Evolutionary conservation across 2,888 invertebrate species (phyloP), one percentile per base, ranked within the genome.

Genomic region (Nephrotoma appendiculata): DNA sequence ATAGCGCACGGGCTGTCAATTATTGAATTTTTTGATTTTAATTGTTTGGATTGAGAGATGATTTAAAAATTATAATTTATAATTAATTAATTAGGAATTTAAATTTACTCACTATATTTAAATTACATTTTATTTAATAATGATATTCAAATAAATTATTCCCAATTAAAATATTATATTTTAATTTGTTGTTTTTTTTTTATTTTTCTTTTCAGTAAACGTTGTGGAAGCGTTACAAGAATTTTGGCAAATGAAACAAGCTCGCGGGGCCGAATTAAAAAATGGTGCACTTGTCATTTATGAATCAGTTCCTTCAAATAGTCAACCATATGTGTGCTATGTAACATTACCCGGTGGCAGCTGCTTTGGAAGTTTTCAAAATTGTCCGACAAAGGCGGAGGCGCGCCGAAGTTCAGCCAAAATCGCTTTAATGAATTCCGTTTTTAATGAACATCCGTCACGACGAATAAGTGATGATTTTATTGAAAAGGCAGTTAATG

Each of bases 231-330:
- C 98, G 7, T 93, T 98, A 87, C 98, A 98, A 92, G 98, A 98
- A 92, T 98, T 98, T 92, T 98, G 98, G 98, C 98, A 98, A 93
- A 97, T 98, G 97, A 98, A 98, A 92, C 96, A 97, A 89, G 95
- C 97, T 86, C 93, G 97, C 88, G 97, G 97, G 88, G 95, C 95
- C 19, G 97, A 97, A 89, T 93, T 96, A 88, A 95, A 96, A 89
- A 95, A 97, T 89, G 98, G 97, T 87, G 98, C 98, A 31, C 94
- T 98, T 89, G 98, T 98, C 89, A 97, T 98, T 90, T 98, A 98
- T 92, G 98, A 98, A 93, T 98, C 98, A 3, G 97, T 98, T 88
- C 98, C 98, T 44, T 95, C 97, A 48, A 95, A 96, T 88, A 95
- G 96, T 90, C 97, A 97, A 88, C 98, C 98, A 57, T 98, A 98